Base-by-base conservation (phyloP, 2,113 vertebrate genomes). In the Chauna torquata region DNA sequence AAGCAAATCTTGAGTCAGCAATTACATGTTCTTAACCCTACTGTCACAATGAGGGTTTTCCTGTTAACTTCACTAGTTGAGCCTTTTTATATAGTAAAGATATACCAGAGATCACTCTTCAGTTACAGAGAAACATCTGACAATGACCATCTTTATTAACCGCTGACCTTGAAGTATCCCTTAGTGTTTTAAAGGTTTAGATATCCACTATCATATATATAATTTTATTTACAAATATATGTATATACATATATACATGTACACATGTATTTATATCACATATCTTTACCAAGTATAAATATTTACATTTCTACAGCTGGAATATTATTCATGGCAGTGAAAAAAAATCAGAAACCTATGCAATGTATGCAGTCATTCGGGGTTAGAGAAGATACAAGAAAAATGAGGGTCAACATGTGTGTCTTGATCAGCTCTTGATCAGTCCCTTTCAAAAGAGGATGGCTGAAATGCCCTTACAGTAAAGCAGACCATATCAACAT, bases 181-280 rank as follows among this genome's bases (percentile, higher is more conserved):
- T 72, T 47, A 19, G 19, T 16, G 34, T 66, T 81, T 49, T 32
- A 77, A 52, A 71, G 13, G 25, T 36, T 68, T 45, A 71, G 19
- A 32, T 49, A 49, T 40, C 15, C 2, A 2, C 17, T 32, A 50
- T 2, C 11, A 12, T 40, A 20, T 38, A 20, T 38, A 70, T 49
- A 0, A 42, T 44, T 27, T 54, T 68, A 55, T 84, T 68, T 58
- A 34, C 42, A 77, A 40, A 71, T 23, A 81, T n/a, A 36, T 9
- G 22, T 24, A 50, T 3, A 45, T 7, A n/a, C 3, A 23, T 66
- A 11, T 45, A 65, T 64, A 20, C 8, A 50, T 8, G 6, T 4
- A 36, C 1, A n/a, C 0, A 9, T 4, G 49, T 2, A 28, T 7
- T 54, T 8, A 5, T 49, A 38, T 61, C 3, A 1, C 23, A 18